Evolutionary conservation across 1,140 invertebrate species (phyloP).

Genomic region (Coboldia fuscipes): DNA sequence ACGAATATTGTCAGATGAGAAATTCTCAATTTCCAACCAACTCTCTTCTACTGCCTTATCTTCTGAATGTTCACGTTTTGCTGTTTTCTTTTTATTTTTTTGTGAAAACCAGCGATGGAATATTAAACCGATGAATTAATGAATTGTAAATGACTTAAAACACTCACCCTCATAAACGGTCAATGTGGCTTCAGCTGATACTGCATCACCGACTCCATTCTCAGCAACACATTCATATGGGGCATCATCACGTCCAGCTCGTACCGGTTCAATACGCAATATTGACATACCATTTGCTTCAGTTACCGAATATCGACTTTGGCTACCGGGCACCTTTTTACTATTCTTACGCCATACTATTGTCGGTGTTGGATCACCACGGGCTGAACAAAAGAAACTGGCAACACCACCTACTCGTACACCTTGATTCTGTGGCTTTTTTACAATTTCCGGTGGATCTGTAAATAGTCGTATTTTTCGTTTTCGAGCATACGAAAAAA

Average conservation of each 20-base stretch:
- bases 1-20: too few species aligned
- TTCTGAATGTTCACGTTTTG: constrained; percentile 17
- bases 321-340: constrained; percentile 49
- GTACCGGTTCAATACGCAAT: constrained; percentile 80
- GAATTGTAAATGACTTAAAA: neutral
- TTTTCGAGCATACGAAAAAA: constrained; percentile 10
- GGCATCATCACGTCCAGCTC: constrained; percentile 60
- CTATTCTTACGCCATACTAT: constrained; percentile 83
- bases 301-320: constrained; percentile 38
- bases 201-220: constrained; percentile 87
- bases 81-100: neutral
- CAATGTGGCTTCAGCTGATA: constrained; percentile 67
- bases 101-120: neutral
- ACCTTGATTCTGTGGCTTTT: constrained; percentile 63
- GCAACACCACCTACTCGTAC: constrained; percentile 79
- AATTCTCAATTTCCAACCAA: too few species aligned
- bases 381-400: constrained; percentile 84
- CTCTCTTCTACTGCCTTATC: too few species aligned
- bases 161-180: constrained; percentile 71
- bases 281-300: constrained; percentile 46
- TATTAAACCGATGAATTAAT: neutral
- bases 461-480: too few species aligned
- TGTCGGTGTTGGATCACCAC: constrained; percentile 68
- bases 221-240: constrained; percentile 91
- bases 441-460: constrained; percentile 83